Evolutionary conservation across 2,888 invertebrate genomes (phyloP), one percentile per base, ranked within the genome.

Genomic region (Serripes groenlandicus): DNA sequence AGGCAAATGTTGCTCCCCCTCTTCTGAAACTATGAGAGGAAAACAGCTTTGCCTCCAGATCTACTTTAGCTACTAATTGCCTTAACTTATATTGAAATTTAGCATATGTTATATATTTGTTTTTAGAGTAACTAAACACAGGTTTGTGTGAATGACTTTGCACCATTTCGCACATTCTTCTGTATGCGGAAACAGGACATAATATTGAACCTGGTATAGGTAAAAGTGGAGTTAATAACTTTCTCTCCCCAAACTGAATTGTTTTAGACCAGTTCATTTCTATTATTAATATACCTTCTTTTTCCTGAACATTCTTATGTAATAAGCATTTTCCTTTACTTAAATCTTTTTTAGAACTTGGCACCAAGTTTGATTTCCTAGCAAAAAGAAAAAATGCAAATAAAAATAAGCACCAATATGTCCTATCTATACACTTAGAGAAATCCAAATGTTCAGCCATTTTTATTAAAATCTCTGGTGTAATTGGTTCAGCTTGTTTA

Each of bases 361-460:
- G n/a, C 18, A 54, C 54, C n/a, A 54, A 54, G 23, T 54, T 54
- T 7, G 58, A 71, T 34, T 71, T 71, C 23, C 71, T 71, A n/a
- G 71, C 71, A 56, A 71, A 71, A 34, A 71, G 35, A 35, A 58
- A 71, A 34, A 71, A 71, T 21, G 71, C 71, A 71, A 71, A 71
- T 9, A 70, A 4, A 70, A 70, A 70, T 70, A 70, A 54, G 30
- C 70, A 70, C 70, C 70, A 70, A 32, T n/a, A 58, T 23, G 54
- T 23, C 5, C 5, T 23, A 54, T 54, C 54, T 54, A 4, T 54
- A 5, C 4, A n/a, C 5, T 54, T 21, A 7, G 18, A 5, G 5
- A 21, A 54, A 54, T 54, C 54, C 23, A 54, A 21, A 54, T n/a
- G 7, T 4, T 54, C n/a, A 54, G 9, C 18, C 9, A 54, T 54